A percentile compares a stretch with the other conserved stretches of the same genome.
Conservation (phyloP, 2,888 invertebrate species). For the Epinotia nisella region DNA sequence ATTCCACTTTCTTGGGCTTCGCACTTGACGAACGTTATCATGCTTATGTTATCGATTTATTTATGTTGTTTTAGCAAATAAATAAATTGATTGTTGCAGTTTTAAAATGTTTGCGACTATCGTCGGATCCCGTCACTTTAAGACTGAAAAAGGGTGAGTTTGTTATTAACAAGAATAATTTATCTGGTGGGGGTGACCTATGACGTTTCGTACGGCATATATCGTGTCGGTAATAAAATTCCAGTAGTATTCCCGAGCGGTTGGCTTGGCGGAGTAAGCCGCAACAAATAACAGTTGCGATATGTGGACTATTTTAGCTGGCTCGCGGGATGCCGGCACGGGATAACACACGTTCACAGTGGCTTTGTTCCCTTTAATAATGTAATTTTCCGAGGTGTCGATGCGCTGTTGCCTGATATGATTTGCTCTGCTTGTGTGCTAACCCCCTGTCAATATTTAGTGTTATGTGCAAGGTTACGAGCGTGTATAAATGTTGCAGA, state of each 20-base stretch:
- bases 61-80: constrained; percentile 50
- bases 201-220: constrained; percentile 52
- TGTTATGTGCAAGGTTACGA: constrained; percentile 49
- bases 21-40: constrained; percentile 46
- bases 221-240: constrained; percentile 68
- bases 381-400: constrained; percentile 55
- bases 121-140: constrained; percentile 95
- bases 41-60: constrained; percentile 39
- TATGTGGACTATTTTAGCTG: constrained; percentile 69
- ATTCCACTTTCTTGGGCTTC: constrained; percentile 49
- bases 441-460: constrained; percentile 51
- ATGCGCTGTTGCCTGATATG: constrained; percentile 43
- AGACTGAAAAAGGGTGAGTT: constrained; percentile 95
- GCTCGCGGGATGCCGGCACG: constrained; percentile 67
- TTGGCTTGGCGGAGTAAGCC: constrained; percentile 65
- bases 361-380: constrained; percentile 68
- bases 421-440: constrained; percentile 47
- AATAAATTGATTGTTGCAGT: constrained; percentile 87
- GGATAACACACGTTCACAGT: constrained; percentile 64
- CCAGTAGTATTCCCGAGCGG: constrained; percentile 65
- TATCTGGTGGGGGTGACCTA: constrained; percentile 49
- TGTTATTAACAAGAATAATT: constrained; percentile 53
- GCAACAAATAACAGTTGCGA: constrained; percentile 69
- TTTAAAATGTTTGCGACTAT: constrained; percentile 96
- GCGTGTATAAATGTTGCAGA: constrained; percentile 82